These are phyloP conservation scores for Craseonycteris thonglongyai DNA, from an alignment of 2,113 vertebrate genomes.

Conservation along the genomic window DNA sequence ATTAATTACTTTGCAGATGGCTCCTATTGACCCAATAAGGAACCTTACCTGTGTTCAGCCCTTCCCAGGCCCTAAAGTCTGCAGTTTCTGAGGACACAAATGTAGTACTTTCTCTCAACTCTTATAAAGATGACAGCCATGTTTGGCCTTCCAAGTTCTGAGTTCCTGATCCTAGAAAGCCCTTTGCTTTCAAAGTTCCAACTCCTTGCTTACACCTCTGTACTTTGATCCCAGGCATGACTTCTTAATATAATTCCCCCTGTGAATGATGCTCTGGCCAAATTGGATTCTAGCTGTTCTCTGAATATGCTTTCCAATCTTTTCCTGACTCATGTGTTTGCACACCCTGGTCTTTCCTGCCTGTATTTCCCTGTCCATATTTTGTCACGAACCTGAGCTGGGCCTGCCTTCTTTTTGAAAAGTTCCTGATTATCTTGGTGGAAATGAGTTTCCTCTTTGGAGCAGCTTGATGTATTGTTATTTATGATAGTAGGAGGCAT, in stretches of 20 bases:
- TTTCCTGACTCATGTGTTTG: background rate
- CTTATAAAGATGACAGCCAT: background rate
- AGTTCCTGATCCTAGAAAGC: background rate
- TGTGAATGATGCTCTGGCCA: background rate
- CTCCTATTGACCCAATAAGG: slow-evolving; percentile 57
- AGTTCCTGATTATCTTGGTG: background rate
- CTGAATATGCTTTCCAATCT: background rate
- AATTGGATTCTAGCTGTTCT: background rate
- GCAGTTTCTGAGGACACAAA: background rate
- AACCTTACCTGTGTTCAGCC: background rate
- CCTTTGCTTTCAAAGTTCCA: background rate
- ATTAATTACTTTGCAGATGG: slow-evolving; percentile 69
- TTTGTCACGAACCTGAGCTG: background rate
- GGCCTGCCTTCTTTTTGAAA: background rate
- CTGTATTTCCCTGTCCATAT: background rate
- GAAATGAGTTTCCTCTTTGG: background rate
- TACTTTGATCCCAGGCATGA: background rate
- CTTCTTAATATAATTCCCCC: background rate
- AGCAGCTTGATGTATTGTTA: background rate
- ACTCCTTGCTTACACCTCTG: background rate
- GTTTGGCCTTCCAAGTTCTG: background rate
- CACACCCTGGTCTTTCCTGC: background rate
- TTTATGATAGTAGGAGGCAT: background rate
- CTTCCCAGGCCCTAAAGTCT: background rate
- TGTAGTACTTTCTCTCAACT: background rate